Base-by-base conservation (phyloP, 2,797 vertebrate species). In the Alosa sapidissima region DNA sequence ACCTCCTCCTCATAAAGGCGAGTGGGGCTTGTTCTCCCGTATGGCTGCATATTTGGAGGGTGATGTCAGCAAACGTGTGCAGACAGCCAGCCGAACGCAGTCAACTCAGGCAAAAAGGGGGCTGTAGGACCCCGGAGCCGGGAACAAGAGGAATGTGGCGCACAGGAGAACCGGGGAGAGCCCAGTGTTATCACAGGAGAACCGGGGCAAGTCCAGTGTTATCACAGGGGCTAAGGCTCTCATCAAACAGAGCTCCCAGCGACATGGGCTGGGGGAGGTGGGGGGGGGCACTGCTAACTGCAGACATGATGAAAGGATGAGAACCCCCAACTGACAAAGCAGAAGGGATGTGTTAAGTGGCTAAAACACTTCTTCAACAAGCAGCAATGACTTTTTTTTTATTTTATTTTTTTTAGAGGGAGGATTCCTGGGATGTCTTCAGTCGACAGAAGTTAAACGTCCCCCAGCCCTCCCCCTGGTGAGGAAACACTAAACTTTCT, bases 61-160 rank as follows among this genome's bases (percentile, higher is more conserved):
- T 95, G 95, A 95, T 92, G 93, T 95, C 93, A 95, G 86, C 2
- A 84, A 87, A 86, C 75, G 24, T 86, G 85, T 89, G 86, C 89
- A 86, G 88, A 82, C 88, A 48, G 86, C 88, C 87, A 89, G 87
- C 86, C 19, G 83, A 87, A 81, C 0, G 54, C 85, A 85, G 86
- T 75, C 81, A 87, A 62, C 81, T n/a, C 58, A 52, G 54, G 54
- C 13, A 65, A 11, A 55, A 55, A 36, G 60, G 33, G 28, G 33
- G 11, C 65, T 5, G 14, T 2, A 13, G 65, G 65, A 36, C 9
- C n/a, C n/a, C 11, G 1, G 33, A 36, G 33, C 28, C 13, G 33
- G 65, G 65, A 72, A 72, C 11, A 33, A 16, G 10, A 72, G 65
- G 65, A 72, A 72, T 72, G 65, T 5, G 13, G 24, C 24, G 10